Evolutionary conservation across 2,797 vertebrate species (phyloP).

Genomic region (Taeniopygia guttata): DNA sequence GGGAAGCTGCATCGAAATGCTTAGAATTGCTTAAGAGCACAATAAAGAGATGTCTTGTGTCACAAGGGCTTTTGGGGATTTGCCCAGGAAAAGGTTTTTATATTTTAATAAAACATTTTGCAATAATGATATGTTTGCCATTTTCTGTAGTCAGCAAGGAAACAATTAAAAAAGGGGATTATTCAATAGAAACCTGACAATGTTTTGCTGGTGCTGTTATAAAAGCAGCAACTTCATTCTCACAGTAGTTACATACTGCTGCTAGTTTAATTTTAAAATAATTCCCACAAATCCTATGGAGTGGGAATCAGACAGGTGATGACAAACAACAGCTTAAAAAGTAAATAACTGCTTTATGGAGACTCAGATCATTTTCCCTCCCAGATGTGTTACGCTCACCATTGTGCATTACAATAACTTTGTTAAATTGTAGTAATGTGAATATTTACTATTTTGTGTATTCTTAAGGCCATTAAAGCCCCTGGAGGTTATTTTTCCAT

Average conservation of each 20-base stretch:
- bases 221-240: neutral
- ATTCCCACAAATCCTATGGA: neutral
- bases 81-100: neutral
- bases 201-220: neutral
- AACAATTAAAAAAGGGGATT: neutral
- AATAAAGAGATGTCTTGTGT: neutral
- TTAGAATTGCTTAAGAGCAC: neutral
- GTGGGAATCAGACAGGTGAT: neutral
- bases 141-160: neutral
- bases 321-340: neutral
- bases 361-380: neutral
- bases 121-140: neutral
- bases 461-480: neutral
- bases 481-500: neutral
- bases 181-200: neutral
- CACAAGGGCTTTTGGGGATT: neutral
- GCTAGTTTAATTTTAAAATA: neutral
- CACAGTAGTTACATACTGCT: neutral
- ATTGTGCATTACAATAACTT: neutral
- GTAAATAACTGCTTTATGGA: neutral
- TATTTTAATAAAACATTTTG: neutral
- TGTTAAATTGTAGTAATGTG: neutral
- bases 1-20: neutral
- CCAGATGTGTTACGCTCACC: neutral
- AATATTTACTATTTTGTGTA: neutral